Evolutionary conservation across 2,113 vertebrate genomes (phyloP).

Genomic region (Halcyon malimbica): DNA sequence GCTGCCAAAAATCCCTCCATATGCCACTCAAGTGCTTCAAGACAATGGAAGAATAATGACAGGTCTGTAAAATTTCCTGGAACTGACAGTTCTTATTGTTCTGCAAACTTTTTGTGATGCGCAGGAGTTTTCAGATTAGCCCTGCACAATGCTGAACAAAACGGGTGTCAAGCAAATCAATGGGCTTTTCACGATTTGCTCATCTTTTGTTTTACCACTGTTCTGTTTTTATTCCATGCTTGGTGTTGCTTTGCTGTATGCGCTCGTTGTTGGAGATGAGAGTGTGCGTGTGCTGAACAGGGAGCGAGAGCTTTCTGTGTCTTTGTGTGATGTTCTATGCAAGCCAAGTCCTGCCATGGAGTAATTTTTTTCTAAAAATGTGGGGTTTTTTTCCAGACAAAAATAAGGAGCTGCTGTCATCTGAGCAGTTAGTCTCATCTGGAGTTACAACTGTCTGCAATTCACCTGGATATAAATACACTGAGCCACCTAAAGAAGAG

Average conservation of each 20-base stretch:
- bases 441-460: not conserved
- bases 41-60: constrained; percentile 65
- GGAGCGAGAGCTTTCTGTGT: not conserved
- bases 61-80: constrained; percentile 56
- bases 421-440: not conserved
- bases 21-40: constrained; percentile 29
- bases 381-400: not conserved
- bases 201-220: not conserved
- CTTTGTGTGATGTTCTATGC: not conserved
- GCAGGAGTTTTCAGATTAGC: constrained; percentile 53
- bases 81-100: constrained; percentile 68
- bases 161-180: constrained; percentile 52
- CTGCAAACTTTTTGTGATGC: constrained; percentile 46
- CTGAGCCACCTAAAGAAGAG: not conserved
- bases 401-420: not conserved
- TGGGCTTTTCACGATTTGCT: constrained; percentile 18
- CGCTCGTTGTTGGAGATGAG: not conserved
- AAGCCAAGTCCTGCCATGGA: not conserved
- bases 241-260: not conserved
- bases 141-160: constrained; percentile 38
- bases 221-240: constrained; percentile 14
- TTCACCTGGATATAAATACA: not conserved
- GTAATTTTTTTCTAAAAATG: not conserved
- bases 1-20: constrained; percentile 49
- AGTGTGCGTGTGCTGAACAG: not conserved